Evolutionary conservation across 2,797 vertebrate species (phyloP).

Genomic region (Dendrocincla fuliginosa): DNA sequence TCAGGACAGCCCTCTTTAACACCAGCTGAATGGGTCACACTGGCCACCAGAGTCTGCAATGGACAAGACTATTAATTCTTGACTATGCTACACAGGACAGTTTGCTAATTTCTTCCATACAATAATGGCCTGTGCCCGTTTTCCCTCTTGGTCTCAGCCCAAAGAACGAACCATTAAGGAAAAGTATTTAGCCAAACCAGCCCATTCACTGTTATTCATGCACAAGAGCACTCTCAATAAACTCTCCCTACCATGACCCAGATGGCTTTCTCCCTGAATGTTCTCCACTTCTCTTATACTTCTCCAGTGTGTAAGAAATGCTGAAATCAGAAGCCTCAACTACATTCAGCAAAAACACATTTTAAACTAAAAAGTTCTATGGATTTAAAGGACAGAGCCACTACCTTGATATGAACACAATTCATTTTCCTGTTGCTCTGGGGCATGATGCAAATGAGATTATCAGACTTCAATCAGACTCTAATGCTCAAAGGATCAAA

Average conservation of each 20-base stretch:
- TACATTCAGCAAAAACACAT: background rate
- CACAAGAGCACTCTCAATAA: background rate
- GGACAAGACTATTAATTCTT: background rate
- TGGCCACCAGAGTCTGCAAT: background rate
- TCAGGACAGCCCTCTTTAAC: background rate
- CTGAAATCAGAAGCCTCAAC: background rate
- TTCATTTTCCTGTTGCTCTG: background rate
- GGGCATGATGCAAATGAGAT: background rate
- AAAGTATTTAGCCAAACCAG: constrained; percentile 1
- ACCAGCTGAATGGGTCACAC: accelerated
- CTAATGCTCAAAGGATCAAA: background rate
- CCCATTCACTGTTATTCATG: background rate
- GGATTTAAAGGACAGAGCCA: background rate
- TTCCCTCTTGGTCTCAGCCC: background rate
- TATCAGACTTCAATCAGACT: background rate
- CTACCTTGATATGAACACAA: background rate
- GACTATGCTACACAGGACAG: background rate
- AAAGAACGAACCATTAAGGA: background rate
- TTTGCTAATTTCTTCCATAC: background rate
- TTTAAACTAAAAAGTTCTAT: background rate
- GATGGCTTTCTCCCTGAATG: background rate
- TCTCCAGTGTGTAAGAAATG: background rate
- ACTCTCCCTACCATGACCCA: background rate
- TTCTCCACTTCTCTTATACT: background rate
- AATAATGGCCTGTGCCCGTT: background rate